phyloP scores from a whole-genome alignment of 2,888 invertebrate species.

The Lasioglossum lativentre region DNA sequence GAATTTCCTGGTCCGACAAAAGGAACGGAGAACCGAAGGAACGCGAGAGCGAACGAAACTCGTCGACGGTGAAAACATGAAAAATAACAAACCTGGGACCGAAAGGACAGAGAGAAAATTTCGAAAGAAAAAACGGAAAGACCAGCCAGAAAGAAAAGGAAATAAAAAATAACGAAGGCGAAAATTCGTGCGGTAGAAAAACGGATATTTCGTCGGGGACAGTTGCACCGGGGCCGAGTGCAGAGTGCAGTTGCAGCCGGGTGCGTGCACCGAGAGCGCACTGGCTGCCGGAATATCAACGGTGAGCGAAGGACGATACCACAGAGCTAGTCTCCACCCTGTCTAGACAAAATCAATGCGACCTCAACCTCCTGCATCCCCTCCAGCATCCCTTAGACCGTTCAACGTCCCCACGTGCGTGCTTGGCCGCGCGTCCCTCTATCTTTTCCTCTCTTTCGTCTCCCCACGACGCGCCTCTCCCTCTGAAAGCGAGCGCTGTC shows the following conservation, averaged over 20 bases:
- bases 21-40: not conserved
- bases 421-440: conserved; percentile 40
- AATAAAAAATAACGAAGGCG: not conserved
- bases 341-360: conserved; percentile 84
- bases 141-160: not conserved
- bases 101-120: not conserved
- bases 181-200: not conserved
- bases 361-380: conserved; percentile 78
- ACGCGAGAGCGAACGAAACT: not conserved
- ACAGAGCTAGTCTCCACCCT: conserved; percentile 80
- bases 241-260: conserved; percentile 6
- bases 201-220: not conserved
- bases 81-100: not conserved
- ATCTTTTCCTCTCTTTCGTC: conserved; percentile 13
- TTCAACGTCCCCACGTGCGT: conserved; percentile 68
- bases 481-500: not conserved
- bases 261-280: conserved; percentile 50
- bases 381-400: conserved; percentile 68
- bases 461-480: not conserved
- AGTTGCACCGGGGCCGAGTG: not conserved
- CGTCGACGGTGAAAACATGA: not conserved
- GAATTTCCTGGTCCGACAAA: not conserved
- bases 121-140: not conserved
- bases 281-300: conserved; percentile 64
- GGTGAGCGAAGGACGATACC: conserved; percentile 75